Evolutionary conservation across 2,888 invertebrate genomes (phyloP), one percentile per base, ranked within the genome.

Genomic region (Callyntrura guangdongensis): DNA sequence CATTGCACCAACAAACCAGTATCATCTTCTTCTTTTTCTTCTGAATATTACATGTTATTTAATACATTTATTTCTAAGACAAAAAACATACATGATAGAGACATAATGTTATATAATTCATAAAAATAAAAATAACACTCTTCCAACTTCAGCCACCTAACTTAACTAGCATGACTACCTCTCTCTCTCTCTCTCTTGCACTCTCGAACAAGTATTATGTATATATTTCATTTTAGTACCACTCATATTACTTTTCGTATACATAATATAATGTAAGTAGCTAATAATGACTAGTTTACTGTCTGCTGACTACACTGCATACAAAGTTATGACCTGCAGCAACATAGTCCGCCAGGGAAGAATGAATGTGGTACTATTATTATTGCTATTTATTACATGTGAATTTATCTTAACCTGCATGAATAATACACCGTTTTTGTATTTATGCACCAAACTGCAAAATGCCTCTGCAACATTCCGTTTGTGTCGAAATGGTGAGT

Each of bases 61-160:
- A 82, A 88, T 81, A 81, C 77, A 61, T 81, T 59, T 25, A 61
- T 81, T 59, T 25, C 64, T 12, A n/a, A 61, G 83, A 77, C 45
- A 83, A 72, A 69, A 81, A 56, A 47, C 6, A 45, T 14, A 67
- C 72, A 56, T 90, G 86, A 90, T 90, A 90, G 90, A 90, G 90
- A 86, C 90, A 90, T 90, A 90, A 90, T 59, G 64, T 85, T 69
- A 86, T 90, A 90, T 90, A 86, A 90, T 82, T 72, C 81, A 61
- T 47, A 69, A 89, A 79, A 89, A 86, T 83, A 86, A 90, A 69
- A 64, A 53, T 79, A 85, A 84, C 45, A 67, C 61, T 53, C 36
- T n/a, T n/a, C n/a, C n/a, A n/a, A n/a, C n/a, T n/a, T n/a, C n/a
- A n/a, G n/a, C n/a, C n/a, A n/a, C n/a, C 36, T 36, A 36, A 36